Evolutionary conservation across 92 coral and sea anemone species (phyloP).

Genomic region (Parazoanthus darwini): DNA sequence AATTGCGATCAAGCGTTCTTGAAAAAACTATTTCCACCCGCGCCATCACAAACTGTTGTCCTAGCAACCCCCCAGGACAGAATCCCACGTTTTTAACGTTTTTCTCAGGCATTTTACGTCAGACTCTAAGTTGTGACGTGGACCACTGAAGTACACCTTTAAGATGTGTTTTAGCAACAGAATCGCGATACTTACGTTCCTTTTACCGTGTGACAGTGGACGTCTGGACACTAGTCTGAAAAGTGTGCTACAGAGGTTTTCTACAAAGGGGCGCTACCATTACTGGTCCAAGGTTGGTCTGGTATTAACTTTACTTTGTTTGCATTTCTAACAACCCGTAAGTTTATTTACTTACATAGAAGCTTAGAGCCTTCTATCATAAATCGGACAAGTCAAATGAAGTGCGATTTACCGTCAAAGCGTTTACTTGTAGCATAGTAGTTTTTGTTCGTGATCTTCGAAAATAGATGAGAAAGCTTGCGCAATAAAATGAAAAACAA

Average conservation of each 20-base stretch:
- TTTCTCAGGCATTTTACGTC: no score
- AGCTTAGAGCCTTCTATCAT: background rate
- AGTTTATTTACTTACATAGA: background rate
- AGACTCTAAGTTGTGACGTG: no score
- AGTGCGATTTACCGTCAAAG: background rate
- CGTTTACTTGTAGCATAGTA: background rate
- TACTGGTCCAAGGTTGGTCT: conserved; percentile 81
- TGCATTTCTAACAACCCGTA: background rate
- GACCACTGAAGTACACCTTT: no score
- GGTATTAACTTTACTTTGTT: background rate
- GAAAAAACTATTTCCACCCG: no score
- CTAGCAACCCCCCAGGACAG: no score
- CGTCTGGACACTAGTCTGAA: conserved; percentile 75
- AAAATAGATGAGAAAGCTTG: no score
- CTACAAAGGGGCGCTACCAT: conserved; percentile 66
- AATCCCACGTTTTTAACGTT: no score
- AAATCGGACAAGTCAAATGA: no score
- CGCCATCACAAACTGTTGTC: no score
- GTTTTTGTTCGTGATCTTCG: background rate
- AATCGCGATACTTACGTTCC: background rate
- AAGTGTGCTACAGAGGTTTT: conserved; percentile 69
- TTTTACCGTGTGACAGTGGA: conserved; percentile 59
- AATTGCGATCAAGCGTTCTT: no score
- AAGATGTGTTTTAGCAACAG: background rate
- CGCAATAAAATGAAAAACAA: no score